Conservation (phyloP, 1,140 invertebrate species). For the Anastrepha ludens region DNA sequence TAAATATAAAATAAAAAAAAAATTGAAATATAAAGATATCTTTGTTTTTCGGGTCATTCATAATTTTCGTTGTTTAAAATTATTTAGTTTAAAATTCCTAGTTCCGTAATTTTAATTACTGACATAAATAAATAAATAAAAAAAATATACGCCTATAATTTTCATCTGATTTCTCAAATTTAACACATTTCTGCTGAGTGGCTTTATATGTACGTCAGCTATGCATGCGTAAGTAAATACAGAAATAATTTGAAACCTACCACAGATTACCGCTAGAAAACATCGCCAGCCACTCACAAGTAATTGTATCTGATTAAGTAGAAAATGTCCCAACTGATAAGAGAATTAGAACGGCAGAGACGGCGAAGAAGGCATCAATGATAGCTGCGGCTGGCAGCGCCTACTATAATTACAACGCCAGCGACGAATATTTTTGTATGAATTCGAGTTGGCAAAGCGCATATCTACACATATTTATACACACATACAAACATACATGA, state of each 20-base stretch:
- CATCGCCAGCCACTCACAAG: not conserved
- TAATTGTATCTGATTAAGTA: conserved; percentile 45
- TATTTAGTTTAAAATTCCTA: too few relatives aligned
- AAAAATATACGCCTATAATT: too few relatives aligned
- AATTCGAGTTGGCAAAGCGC: conserved; percentile 6
- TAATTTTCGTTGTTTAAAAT: too few relatives aligned
- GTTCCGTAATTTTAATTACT: too few relatives aligned
- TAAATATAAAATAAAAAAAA: too few relatives aligned
- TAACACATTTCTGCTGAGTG: too few relatives aligned
- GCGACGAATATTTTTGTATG: conserved; percentile 12
- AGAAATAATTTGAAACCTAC: not conserved
- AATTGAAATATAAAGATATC: too few relatives aligned
- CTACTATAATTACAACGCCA: not conserved
- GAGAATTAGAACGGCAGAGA: conserved; percentile 32
- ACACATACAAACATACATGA: not conserved
- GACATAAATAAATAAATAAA: too few relatives aligned
- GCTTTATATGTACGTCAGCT: not conserved
- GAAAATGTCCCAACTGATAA: conserved; percentile 22
- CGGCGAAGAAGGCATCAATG: not conserved
- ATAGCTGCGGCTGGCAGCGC: not conserved
- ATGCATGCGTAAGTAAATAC: not conserved
- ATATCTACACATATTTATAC: not conserved
- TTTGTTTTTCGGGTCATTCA: too few relatives aligned
- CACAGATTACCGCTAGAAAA: not conserved
- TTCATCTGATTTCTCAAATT: too few relatives aligned